phyloP scores from a whole-genome alignment of 2,797 vertebrate genomes.

The Dromococcyx pavoninus region DNA sequence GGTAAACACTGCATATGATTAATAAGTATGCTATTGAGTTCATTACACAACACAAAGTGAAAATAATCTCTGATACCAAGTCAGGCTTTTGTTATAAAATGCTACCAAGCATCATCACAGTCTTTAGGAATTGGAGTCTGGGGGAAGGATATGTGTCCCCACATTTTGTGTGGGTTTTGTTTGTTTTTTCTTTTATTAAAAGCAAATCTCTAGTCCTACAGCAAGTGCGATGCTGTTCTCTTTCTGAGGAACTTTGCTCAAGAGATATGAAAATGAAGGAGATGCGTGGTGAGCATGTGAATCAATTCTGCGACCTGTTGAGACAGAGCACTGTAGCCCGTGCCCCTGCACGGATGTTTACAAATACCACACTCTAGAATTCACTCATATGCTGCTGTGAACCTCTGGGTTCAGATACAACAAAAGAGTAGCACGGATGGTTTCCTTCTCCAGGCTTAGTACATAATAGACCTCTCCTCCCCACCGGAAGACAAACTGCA shows the following conservation, averaged over 20 bases:
- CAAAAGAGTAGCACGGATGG: neutral
- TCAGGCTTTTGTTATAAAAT: neutral
- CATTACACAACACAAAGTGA: neutral
- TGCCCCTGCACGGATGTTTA: neutral
- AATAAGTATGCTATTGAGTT: neutral
- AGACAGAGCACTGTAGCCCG: neutral
- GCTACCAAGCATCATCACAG: neutral
- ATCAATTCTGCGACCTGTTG: neutral
- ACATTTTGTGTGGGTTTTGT: no score
- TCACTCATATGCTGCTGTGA: accelerated
- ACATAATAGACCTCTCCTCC: neutral
- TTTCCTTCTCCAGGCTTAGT: neutral
- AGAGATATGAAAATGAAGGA: neutral
- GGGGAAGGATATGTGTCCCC: no score
- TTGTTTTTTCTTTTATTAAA: neutral
- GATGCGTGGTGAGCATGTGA: neutral
- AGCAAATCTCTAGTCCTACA: neutral
- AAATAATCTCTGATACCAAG: neutral
- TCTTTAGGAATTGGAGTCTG: neutral
- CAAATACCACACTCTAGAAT: neutral
- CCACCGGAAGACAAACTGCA: neutral
- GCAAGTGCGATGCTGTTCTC: neutral
- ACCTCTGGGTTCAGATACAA: neutral
- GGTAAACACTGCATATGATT: neutral
- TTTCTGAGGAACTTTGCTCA: neutral